Percentiles rank a stretch among this genome's conserved stretches.
Conservation (phyloP, 2,888 invertebrate genomes). For the Sturmia bella region DNA sequence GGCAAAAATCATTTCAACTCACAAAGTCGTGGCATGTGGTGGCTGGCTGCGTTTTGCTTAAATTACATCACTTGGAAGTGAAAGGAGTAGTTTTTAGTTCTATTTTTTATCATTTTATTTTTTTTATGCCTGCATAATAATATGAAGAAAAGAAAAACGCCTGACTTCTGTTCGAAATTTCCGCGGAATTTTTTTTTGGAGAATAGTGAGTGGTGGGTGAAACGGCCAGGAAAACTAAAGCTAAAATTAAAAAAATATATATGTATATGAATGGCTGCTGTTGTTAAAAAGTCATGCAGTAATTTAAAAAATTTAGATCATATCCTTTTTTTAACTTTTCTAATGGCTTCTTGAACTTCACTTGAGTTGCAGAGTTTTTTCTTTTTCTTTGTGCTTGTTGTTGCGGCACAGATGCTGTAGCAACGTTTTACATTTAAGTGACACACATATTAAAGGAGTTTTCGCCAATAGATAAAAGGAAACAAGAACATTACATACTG, state of each 20-base stretch:
- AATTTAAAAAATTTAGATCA: slow-evolving; percentile 1
- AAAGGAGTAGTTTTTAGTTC: background rate
- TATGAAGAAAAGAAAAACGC: background rate
- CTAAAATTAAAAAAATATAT: slow-evolving; percentile 6
- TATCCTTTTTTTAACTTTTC: background rate
- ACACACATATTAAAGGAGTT: no score
- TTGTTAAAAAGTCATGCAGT: slow-evolving; percentile 26
- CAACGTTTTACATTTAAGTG: no score
- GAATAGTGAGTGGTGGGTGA: background rate
- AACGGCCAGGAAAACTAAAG: background rate
- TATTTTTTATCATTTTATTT: background rate
- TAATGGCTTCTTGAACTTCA: background rate
- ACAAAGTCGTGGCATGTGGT: background rate
- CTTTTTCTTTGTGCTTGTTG: no score
- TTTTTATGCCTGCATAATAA: background rate
- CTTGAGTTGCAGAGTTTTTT: background rate
- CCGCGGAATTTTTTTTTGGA: background rate
- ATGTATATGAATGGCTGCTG: background rate
- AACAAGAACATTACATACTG: no score
- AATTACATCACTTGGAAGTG: slow-evolving; percentile 1
- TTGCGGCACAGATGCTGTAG: no score
- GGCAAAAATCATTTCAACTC: background rate
- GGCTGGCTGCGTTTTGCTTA: slow-evolving; percentile 17
- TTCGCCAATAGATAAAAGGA: no score
- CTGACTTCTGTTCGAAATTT: background rate